Base-by-base conservation (phyloP, 2,113 vertebrate genomes). In the Vanacampus margaritifer region DNA sequence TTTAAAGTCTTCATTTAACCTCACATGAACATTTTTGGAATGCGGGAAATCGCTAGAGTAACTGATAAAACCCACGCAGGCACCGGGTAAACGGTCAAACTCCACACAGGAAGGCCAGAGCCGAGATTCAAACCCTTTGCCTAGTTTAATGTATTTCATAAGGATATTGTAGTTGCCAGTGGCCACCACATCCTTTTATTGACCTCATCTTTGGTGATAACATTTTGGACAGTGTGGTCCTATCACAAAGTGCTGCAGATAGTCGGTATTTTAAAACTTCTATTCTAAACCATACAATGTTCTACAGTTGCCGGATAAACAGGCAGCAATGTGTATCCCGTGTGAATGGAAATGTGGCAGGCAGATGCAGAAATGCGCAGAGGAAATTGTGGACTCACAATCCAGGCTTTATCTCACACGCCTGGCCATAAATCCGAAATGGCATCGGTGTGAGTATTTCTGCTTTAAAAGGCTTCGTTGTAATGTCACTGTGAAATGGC, bases 291-390 rank as follows among this genome's bases (percentile, higher is more conserved):
- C n/a, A 64, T 51, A 74, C 10, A 61, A 39, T 39, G 36, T 41
- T 41, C n/a, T 39, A 23, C 11, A 51, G 39, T 65, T 37, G 39
- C 51, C 66, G 56, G 66, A 78, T 66, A 24, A 11, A 51, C 13
- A 36, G 26, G 19, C 59, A 19, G 37, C 6, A n/a, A 26, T 43
- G 60, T 43, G 37, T 17, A 24, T 7, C 17, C 21, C 6, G 19
- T 78, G 45, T 48, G 78, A 79, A 77, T 79, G 69, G 28, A 83
- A 81, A 75, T 74, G 32, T 50, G 56, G 23, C 21, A 35, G 41
- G 78, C 65, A 71, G 75, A 76, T 69, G 17, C 10, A 54, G 57
- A 65, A 41, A 81, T 73, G 60, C 37, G 43, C 51, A 26, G 51
- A 43, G 39, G 19, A 76, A 76, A 73, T 64, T 45, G 61, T 37